A percentile compares a stretch with the other conserved stretches of the same genome.
Conservation (phyloP, 2,888 invertebrate genomes). For the Lasioglossum marginatum region DNA sequence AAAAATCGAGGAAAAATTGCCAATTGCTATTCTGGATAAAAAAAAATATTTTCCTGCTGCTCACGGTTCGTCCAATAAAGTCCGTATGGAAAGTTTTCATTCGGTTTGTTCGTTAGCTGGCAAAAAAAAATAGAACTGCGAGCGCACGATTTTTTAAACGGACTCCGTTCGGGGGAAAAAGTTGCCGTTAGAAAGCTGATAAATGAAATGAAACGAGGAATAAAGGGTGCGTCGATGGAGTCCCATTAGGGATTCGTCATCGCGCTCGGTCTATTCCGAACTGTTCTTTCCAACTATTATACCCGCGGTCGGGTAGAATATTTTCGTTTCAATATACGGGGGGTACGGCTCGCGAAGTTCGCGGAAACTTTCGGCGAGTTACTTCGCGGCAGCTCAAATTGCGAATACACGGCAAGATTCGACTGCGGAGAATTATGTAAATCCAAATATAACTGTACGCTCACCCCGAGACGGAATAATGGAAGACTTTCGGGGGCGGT, state of each 20-base stretch:
- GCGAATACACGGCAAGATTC: conserved; percentile 7
- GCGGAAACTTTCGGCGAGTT: not conserved
- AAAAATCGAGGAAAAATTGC: not conserved
- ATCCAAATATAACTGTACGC: conserved; percentile 12
- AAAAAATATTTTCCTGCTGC: not conserved
- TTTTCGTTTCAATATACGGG: conserved; percentile 10
- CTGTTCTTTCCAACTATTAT: conserved; percentile 4
- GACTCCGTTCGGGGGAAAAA: not conserved
- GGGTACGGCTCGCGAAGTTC: not conserved
- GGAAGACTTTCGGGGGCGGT: not conserved
- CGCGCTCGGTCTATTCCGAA: not conserved
- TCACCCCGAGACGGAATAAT: not conserved
- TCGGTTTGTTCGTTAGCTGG: not conserved
- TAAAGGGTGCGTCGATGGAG: not conserved
- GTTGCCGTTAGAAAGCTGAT: not conserved
- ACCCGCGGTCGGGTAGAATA: not conserved
- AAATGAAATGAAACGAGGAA: not conserved
- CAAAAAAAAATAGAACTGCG: not conserved
- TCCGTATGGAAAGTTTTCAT: not conserved
- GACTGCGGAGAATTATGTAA: conserved; percentile 9
- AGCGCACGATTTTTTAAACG: not conserved
- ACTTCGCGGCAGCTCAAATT: conserved; percentile 4
- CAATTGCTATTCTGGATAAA: not conserved
- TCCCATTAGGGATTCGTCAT: conserved; percentile 4
- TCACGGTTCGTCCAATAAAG: not conserved